These are phyloP conservation scores for Spheniscus mendiculus DNA, from an alignment of 2,113 vertebrate species.

Conservation along the genomic window DNA sequence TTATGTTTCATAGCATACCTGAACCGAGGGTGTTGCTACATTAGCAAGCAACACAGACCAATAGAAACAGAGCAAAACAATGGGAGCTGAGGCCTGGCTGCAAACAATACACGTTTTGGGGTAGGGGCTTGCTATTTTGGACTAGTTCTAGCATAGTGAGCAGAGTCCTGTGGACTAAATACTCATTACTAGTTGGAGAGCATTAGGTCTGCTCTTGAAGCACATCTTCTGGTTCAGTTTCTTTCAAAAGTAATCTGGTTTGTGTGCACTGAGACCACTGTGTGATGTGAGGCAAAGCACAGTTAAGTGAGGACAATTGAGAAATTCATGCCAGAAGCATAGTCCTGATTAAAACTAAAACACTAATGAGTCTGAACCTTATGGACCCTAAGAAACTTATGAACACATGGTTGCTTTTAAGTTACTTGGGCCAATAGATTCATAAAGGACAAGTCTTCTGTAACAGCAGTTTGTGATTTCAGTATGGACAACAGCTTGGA, in stretches of 20 bases:
- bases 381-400: not conserved
- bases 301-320: not conserved
- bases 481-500: conserved; percentile 27
- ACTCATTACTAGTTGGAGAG: not conserved
- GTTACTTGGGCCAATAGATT: not conserved
- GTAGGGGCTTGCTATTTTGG: not conserved
- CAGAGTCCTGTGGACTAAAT: not conserved
- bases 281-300: not conserved
- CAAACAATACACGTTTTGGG: not conserved
- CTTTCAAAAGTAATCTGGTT: not conserved
- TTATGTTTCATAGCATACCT: not conserved
- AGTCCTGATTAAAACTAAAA: not conserved
- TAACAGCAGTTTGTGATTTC: not conserved
- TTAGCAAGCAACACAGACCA: not conserved
- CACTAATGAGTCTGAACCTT: not conserved
- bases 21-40: not conserved
- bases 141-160: not conserved
- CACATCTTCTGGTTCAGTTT: not conserved
- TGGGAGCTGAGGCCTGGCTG: not conserved
- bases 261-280: not conserved
- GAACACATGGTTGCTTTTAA: not conserved
- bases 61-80: not conserved
- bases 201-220: not conserved
- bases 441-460: not conserved
- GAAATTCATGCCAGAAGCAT: not conserved